phyloP scores from a whole-genome alignment of 2,888 invertebrate species.

The Cryptus viduatorius region DNA sequence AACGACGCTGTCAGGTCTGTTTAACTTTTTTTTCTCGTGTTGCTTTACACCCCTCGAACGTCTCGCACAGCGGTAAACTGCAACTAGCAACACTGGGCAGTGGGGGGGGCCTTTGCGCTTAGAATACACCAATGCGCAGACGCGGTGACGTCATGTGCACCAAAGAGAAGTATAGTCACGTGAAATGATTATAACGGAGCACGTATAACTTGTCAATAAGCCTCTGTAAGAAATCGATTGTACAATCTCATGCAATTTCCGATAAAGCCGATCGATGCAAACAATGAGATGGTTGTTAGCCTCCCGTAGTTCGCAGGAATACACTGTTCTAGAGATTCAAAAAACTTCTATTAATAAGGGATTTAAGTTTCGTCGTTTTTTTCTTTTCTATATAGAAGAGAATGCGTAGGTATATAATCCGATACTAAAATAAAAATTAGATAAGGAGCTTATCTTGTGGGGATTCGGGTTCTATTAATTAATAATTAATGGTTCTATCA shows the following conservation, averaged over 20 bases:
- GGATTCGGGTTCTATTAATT: neutral
- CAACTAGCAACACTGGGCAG: slow-evolving; percentile 13
- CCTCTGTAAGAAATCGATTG: slow-evolving; percentile 36
- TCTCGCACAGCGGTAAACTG: slow-evolving; percentile 25
- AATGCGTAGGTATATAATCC: neutral
- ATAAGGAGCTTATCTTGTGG: neutral
- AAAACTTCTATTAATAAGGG: neutral
- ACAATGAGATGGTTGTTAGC: neutral
- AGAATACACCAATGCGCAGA: slow-evolving; percentile 46
- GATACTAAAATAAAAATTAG: neutral
- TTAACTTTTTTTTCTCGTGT: slow-evolving; percentile 49
- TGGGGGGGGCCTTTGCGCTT: slow-evolving; percentile 1
- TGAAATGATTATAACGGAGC: slow-evolving; percentile 24
- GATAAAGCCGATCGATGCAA: slow-evolving; percentile 10
- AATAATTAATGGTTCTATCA: neutral
- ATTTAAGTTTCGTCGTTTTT: neutral
- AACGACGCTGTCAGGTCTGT: slow-evolving; percentile 63
- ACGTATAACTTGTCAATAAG: slow-evolving; percentile 24
- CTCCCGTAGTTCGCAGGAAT: neutral
- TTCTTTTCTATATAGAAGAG: neutral
- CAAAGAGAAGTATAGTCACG: slow-evolving; percentile 16
- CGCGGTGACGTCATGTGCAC: slow-evolving; percentile 35
- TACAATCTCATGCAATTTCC: slow-evolving; percentile 9
- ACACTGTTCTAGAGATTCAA: neutral
- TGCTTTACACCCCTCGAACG: slow-evolving; percentile 19